A percentile compares a stretch with the other conserved stretches of the same genome.
These are phyloP conservation scores for Amblyjoppa proteus DNA, from an alignment of 2,888 invertebrate species.

Conservation along the genomic window DNA sequence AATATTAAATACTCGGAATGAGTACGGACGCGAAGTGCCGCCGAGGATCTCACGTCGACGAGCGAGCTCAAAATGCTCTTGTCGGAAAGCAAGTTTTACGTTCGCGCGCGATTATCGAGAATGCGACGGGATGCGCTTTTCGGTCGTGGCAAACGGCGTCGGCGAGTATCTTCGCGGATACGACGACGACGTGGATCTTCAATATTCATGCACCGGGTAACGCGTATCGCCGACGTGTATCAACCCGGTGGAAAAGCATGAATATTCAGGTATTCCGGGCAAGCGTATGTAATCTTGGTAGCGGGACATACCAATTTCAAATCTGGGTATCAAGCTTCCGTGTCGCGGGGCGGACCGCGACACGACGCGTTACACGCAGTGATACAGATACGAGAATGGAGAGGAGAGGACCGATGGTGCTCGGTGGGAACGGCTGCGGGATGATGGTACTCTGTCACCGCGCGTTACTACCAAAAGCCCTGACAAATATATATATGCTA, in stretches of 20 bases:
- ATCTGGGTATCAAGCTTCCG: conserved; percentile 66
- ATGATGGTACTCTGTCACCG: conserved; percentile 40
- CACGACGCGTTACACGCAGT: conserved; percentile 66
- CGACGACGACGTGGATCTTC: conserved; percentile 61
- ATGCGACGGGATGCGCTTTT: conserved; percentile 16
- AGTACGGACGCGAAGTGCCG: not conserved
- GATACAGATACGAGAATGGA: conserved; percentile 57
- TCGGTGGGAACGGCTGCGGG: conserved; percentile 19
- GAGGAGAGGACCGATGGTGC: not conserved
- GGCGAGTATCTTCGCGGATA: conserved; percentile 11
- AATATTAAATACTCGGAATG: not conserved
- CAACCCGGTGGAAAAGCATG: conserved; percentile 71
- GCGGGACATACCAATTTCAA: conserved; percentile 68
- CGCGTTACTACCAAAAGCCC: conserved; percentile 35
- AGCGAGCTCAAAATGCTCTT: conserved; percentile 40
- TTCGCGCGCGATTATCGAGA: conserved; percentile 25
- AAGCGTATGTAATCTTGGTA: conserved; percentile 67
- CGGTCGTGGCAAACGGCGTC: conserved; percentile 12
- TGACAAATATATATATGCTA: not conserved
- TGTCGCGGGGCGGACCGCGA: conserved; percentile 64
- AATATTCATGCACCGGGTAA: conserved; percentile 64
- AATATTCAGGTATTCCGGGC: conserved; percentile 71
- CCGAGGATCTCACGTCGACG: conserved; percentile 7
- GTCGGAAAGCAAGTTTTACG: conserved; percentile 18
- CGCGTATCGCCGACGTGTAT: conserved; percentile 59